These are phyloP conservation scores for Pagrus major DNA, from an alignment of 2,113 vertebrate species.

Conservation along the genomic window DNA sequence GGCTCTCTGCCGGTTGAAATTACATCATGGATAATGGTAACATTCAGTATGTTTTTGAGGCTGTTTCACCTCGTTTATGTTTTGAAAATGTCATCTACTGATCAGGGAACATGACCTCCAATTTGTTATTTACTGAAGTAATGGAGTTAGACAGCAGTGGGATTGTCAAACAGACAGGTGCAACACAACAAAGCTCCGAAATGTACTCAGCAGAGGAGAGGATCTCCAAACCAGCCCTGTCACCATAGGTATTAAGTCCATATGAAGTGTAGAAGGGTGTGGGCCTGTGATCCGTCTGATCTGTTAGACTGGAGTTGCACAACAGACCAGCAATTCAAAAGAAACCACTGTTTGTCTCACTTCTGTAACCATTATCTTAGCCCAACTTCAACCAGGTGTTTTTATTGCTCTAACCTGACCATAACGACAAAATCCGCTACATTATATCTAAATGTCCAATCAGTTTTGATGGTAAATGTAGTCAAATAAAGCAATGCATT, in stretches of 20 bases:
- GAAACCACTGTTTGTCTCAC: too few relatives aligned
- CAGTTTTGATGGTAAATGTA: too few relatives aligned
- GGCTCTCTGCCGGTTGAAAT: background rate
- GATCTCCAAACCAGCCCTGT: background rate
- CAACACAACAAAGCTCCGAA: background rate
- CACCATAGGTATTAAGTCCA: background rate
- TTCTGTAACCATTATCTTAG: too few relatives aligned
- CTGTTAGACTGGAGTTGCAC: too few relatives aligned
- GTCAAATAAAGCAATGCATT: too few relatives aligned
- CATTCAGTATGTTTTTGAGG: constrained; percentile 12
- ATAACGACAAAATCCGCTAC: too few relatives aligned
- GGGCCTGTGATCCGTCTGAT: too few relatives aligned
- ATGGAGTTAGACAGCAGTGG: background rate
- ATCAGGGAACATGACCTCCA: background rate
- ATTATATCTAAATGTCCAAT: too few relatives aligned
- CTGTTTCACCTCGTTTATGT: background rate
- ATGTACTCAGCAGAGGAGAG: background rate
- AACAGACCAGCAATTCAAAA: too few relatives aligned
- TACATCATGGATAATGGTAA: background rate
- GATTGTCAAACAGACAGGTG: constrained; percentile 1
- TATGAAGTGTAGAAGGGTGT: too few relatives aligned
- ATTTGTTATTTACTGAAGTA: constrained; percentile 13
- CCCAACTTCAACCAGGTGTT: too few relatives aligned
- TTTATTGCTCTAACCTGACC: too few relatives aligned
- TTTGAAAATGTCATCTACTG: constrained; percentile 5